Percentiles rank a stretch among this genome's conserved stretches.
Conservation (phyloP, 2,888 invertebrate species). For the Steromphala cineraria region DNA sequence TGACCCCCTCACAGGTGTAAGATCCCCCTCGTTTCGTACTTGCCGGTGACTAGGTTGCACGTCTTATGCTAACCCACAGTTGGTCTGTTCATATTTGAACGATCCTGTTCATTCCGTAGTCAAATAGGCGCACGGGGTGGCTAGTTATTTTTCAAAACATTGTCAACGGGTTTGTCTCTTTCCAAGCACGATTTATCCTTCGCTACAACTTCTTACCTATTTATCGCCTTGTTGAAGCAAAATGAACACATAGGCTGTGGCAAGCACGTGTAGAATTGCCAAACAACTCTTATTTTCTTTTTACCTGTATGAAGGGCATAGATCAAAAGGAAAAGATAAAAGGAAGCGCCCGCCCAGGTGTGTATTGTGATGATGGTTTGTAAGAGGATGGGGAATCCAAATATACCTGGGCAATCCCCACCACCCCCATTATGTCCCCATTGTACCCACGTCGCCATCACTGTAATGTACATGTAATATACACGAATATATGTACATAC, state of each 20-base stretch:
- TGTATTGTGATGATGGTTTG: neutral
- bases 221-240: neutral
- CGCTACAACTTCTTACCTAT: neutral
- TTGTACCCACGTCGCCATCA: neutral
- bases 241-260: neutral
- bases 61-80: neutral
- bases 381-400: neutral
- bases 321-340: conserved; percentile 3
- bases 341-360: neutral
- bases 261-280: neutral
- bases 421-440: neutral
- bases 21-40: neutral
- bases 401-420: neutral
- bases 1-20: neutral
- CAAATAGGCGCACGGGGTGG: neutral
- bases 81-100: neutral
- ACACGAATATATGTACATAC: neutral
- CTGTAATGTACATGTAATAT: neutral
- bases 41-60: neutral
- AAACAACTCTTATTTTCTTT: neutral
- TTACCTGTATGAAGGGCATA: neutral
- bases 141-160: neutral
- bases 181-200: neutral
- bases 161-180: neutral
- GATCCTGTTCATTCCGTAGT: neutral